Evolutionary conservation across 1,140 invertebrate genomes (phyloP).

Genomic region (Procambarus virginalis): DNA sequence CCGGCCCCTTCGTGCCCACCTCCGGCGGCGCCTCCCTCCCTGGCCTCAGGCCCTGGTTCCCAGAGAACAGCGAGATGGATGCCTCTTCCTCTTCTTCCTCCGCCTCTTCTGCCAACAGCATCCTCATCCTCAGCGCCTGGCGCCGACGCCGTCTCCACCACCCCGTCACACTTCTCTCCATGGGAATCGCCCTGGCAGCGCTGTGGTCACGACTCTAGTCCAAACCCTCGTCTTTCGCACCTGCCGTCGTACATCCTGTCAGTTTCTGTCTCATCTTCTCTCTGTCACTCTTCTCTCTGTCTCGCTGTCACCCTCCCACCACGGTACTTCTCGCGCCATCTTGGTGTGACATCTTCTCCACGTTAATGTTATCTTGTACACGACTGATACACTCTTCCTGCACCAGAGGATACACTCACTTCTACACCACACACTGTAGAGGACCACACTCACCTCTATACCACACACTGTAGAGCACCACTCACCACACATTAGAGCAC

Average conservation of each 20-base stretch:
- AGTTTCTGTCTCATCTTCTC: no score
- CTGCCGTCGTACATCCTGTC: neutral
- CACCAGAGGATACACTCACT: no score
- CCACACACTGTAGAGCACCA: no score
- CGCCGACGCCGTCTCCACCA: neutral
- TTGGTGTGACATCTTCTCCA: no score
- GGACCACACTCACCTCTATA: no score
- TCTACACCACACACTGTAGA: no score
- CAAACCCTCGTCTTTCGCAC: neutral
- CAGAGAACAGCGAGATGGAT: constrained; percentile 10
- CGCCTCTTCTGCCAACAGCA: neutral
- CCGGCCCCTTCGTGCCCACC: constrained; percentile 9
- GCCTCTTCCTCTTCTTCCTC: neutral
- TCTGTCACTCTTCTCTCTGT: no score
- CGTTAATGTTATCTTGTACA: no score
- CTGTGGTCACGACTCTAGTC: neutral
- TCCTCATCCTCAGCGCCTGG: neutral
- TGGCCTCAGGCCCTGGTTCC: constrained; percentile 2
- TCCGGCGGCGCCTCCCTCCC: neutral
- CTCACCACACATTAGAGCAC: no score
- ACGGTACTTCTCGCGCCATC: no score
- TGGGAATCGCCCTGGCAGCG: neutral
- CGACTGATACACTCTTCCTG: no score
- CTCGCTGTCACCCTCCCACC: no score
- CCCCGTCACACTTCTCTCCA: neutral